Evolutionary conservation across 2,797 vertebrate species (phyloP).

Genomic region (Iguana delicatissima): DNA sequence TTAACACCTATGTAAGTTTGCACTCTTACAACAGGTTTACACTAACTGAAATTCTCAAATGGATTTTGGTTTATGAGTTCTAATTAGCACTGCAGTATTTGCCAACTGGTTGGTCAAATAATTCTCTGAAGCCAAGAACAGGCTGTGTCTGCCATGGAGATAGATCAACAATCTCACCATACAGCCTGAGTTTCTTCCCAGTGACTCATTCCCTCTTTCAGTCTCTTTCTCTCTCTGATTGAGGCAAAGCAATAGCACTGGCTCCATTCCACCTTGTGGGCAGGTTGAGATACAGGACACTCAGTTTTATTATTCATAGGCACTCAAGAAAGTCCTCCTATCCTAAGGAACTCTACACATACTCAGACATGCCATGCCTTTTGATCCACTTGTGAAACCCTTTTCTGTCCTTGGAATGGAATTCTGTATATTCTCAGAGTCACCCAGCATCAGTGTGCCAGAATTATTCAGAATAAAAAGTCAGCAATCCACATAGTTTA

Average conservation of each 20-base stretch:
- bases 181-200: not conserved
- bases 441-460: not conserved
- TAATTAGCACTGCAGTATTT: not conserved
- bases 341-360: not conserved
- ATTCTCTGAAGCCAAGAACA: not conserved
- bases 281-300: not conserved
- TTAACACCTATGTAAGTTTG: no score
- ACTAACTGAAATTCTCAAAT: no score
- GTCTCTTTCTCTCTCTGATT: not conserved
- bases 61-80: not conserved
- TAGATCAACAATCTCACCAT: not conserved
- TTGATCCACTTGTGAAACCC: not conserved
- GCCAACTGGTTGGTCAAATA: not conserved
- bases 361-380: not conserved
- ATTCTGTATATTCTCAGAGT: not conserved
- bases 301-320: no score
- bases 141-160: not conserved
- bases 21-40: no score
- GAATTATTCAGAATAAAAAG: not conserved
- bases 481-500: not conserved
- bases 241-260: not conserved
- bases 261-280: not conserved
- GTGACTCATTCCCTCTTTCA: not conserved
- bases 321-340: not conserved
- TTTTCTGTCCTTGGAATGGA: not conserved